These are phyloP conservation scores for Erpornis zantholeuca DNA, from an alignment of 2,113 vertebrate species.

Conservation along the genomic window DNA sequence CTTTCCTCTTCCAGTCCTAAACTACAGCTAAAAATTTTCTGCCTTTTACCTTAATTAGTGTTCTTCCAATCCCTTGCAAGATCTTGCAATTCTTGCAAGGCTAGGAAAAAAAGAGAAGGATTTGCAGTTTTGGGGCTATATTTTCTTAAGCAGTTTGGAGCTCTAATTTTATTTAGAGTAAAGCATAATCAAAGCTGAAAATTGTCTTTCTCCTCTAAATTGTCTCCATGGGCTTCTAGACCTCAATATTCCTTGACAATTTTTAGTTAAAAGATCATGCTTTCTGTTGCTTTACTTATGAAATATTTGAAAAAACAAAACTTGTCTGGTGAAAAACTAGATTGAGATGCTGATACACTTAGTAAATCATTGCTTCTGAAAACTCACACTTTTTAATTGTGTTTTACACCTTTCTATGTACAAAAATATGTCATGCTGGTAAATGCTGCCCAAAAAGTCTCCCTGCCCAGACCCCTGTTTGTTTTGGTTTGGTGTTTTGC, in stretches of 20 bases:
- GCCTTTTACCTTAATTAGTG: background rate
- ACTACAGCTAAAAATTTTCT: background rate
- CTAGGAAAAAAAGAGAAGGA: background rate
- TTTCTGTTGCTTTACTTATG: background rate
- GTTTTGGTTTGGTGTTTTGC: background rate
- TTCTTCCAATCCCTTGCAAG: background rate
- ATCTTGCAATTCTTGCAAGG: background rate
- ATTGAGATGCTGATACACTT: background rate
- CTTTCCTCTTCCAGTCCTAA: background rate
- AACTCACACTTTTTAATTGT: background rate
- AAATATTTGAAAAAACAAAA: background rate
- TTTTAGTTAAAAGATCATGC: background rate
- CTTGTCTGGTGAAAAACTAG: background rate
- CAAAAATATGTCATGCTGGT: background rate
- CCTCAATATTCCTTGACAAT: background rate
- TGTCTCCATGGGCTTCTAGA: background rate
- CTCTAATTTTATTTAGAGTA: background rate
- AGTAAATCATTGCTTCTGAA: background rate
- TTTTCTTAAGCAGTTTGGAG: background rate
- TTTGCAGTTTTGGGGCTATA: background rate
- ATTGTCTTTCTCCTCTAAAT: background rate
- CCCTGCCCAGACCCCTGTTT: rapidly evolving
- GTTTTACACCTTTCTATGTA: background rate
- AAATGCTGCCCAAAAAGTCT: background rate
- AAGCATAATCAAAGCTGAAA: background rate